Percentiles rank a stretch among this genome's conserved stretches.
Evolutionary conservation across 2,797 vertebrate species (phyloP).

Genomic region (Sebastiscus tertius): DNA sequence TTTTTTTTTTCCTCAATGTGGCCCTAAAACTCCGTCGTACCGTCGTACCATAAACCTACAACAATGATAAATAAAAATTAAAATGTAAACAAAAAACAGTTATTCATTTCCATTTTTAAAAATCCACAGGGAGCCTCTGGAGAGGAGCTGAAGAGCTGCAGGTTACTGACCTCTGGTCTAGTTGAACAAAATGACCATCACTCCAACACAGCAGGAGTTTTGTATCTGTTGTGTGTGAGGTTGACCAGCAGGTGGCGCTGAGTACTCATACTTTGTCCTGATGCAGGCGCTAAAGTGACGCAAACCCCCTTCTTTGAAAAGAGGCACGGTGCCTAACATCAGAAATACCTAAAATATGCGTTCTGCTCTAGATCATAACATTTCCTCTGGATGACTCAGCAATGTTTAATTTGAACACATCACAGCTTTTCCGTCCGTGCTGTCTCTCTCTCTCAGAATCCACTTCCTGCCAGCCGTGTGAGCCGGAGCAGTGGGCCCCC

Average conservation of each 20-base stretch:
- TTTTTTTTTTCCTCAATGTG: too few species aligned
- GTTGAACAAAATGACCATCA: not conserved
- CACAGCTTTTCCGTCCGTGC: not conserved
- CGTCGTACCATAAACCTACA: too few species aligned
- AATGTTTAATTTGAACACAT: not conserved
- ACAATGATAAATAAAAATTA: fast-evolving
- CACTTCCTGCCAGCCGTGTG: constrained; percentile 80
- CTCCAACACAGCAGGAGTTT: not conserved
- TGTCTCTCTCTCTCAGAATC: constrained; percentile 50
- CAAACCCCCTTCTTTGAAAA: not conserved
- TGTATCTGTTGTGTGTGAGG: not conserved
- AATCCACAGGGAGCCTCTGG: too few species aligned
- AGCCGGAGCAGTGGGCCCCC: constrained; percentile 79
- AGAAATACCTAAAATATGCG: not conserved
- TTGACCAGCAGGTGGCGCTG: constrained; percentile 61
- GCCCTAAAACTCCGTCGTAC: too few species aligned
- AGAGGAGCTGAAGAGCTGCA: too few species aligned
- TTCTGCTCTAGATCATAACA: not conserved
- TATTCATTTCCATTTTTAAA: too few species aligned
- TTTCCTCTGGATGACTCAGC: not conserved
- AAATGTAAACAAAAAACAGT: too few species aligned
- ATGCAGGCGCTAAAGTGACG: not conserved
- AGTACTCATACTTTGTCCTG: not conserved
- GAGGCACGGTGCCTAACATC: not conserved
- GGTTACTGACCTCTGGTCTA: not conserved